Percentiles rank a stretch among this genome's conserved stretches.
Evolutionary conservation across 2,888 invertebrate genomes (phyloP).

Genomic region (Pinctada fucata): DNA sequence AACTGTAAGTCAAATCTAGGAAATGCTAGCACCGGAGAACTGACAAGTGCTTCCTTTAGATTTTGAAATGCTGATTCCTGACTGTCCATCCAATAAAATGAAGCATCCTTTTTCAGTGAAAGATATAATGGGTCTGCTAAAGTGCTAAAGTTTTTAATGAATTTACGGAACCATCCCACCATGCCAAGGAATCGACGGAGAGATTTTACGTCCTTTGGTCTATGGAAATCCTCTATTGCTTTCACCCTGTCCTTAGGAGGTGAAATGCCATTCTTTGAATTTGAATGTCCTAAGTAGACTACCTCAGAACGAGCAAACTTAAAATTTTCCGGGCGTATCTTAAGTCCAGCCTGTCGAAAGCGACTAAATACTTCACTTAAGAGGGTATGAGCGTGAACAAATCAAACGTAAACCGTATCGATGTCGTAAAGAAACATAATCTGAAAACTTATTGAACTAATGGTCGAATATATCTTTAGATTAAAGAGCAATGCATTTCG

Average conservation of each 20-base stretch:
- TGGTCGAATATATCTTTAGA: too few species aligned
- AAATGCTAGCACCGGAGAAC: conserved; percentile 22
- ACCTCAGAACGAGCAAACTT: conserved; percentile 27
- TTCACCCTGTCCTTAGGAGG: conserved; percentile 22
- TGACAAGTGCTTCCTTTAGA: conserved; percentile 2
- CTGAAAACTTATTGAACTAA: too few species aligned
- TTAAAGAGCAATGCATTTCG: too few species aligned
- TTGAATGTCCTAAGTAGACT: conserved; percentile 35
- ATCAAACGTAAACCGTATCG: too few species aligned
- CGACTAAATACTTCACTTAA: conserved; percentile 12
- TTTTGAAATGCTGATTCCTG: conserved; percentile 14
- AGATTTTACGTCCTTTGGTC: conserved; percentile 11
- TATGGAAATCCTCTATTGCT: background rate
- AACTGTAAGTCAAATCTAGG: conserved; percentile 40
- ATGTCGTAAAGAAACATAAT: too few species aligned
- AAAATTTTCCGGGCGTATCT: conserved; percentile 33
- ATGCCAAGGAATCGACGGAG: conserved; percentile 24
- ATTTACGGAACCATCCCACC: conserved; percentile 40
- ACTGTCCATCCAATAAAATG: conserved; percentile 17
- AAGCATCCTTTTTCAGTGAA: conserved; percentile 16
- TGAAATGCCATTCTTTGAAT: conserved; percentile 27
- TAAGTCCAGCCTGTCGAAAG: conserved; percentile 20
- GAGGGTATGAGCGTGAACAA: too few species aligned
- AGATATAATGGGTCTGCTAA: conserved; percentile 15
- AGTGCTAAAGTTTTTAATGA: conserved; percentile 33